phyloP scores from a whole-genome alignment of 2,797 vertebrate species.

The Phrynocephalus vlangalii region DNA sequence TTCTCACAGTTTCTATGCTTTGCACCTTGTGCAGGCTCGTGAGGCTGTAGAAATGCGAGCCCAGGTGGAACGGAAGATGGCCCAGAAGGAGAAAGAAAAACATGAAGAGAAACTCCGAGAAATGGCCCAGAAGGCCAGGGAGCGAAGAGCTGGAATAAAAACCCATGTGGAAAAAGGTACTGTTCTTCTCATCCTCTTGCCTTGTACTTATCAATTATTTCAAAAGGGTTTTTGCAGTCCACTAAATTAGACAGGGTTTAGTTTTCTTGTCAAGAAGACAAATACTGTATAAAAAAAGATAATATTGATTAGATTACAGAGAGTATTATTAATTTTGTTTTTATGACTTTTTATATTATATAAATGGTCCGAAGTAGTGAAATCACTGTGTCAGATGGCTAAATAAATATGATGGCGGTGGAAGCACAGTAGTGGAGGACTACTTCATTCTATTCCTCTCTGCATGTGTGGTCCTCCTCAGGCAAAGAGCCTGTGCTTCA shows the following conservation, averaged over 20 bases:
- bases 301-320: too few relatives aligned
- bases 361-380: background rate
- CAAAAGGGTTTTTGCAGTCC: accelerated
- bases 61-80: slow-evolving; percentile 99
- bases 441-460: background rate
- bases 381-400: too few relatives aligned
- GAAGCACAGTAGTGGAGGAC: background rate
- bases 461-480: background rate
- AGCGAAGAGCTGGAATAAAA: slow-evolving; percentile 98
- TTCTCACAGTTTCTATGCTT: slow-evolving; percentile 16
- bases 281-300: too few relatives aligned
- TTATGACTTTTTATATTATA: background rate
- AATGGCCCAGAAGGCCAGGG: slow-evolving; percentile 94
- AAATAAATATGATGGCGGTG: too few relatives aligned
- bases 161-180: slow-evolving; percentile 95
- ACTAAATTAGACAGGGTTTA: background rate
- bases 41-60: slow-evolving; percentile 99
- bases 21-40: slow-evolving; percentile 83
- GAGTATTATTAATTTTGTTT: too few relatives aligned
- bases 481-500: background rate
- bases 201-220: background rate
- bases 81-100: slow-evolving; percentile 98
- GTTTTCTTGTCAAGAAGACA: background rate
- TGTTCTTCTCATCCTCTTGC: background rate
- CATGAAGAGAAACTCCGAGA: slow-evolving; percentile 97